Evolutionary conservation across 2,888 invertebrate genomes (phyloP).

Genomic region (Tetrapedia diversipes): DNA sequence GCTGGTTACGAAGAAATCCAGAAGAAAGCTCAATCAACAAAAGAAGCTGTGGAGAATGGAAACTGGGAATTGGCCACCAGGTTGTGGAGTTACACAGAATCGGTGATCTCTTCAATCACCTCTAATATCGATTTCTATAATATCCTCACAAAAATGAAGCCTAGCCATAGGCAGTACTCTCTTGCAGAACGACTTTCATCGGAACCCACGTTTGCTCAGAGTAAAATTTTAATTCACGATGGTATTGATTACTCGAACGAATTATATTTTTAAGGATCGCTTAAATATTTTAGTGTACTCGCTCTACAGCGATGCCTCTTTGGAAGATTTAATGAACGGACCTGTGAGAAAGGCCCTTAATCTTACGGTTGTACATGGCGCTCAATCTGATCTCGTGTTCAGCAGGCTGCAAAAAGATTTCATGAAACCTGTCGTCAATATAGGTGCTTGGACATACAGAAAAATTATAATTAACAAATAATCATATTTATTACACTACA

Average conservation of each 20-base stretch:
- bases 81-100: slow-evolving; percentile 87
- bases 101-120: slow-evolving; percentile 86
- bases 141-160: slow-evolving; percentile 85
- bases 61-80: slow-evolving; percentile 86
- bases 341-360: slow-evolving; percentile 87
- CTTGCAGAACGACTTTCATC: not conserved
- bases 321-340: slow-evolving; percentile 87
- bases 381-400: slow-evolving; percentile 86
- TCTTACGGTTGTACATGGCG: slow-evolving; percentile 86
- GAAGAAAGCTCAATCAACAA: slow-evolving; percentile 84
- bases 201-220: not conserved
- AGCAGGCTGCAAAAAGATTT: slow-evolving; percentile 86
- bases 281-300: slow-evolving; percentile 4
- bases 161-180: not conserved
- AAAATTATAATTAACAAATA: too few species aligned
- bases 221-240: slow-evolving; percentile 14
- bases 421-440: slow-evolving; percentile 90
- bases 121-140: slow-evolving; percentile 92
- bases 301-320: not conserved
- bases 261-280: not conserved
- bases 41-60: slow-evolving; percentile 85
- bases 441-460: too few species aligned
- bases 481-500: too few species aligned
- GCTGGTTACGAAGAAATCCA: slow-evolving; percentile 86
- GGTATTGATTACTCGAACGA: not conserved